Conservation (phyloP, 2,888 invertebrate species). For the Drosophila neonasuta region DNA sequence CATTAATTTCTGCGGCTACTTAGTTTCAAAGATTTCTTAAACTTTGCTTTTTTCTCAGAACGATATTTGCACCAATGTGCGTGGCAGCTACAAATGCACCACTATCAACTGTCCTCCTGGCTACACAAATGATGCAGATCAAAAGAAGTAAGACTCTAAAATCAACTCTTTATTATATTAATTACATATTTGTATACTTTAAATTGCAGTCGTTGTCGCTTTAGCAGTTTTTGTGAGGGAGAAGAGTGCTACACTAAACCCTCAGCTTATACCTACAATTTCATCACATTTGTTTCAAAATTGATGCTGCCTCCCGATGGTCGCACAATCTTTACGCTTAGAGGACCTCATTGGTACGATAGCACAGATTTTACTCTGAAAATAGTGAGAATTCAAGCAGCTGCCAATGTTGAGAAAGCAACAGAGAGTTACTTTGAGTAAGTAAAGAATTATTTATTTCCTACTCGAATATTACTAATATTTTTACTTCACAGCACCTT, state of each 20-base stretch:
- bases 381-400: conserved; percentile 86
- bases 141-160: conserved; percentile 88
- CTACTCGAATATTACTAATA: not conserved
- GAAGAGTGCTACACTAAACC: conserved; percentile 91
- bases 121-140: conserved; percentile 89
- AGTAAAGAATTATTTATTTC: conserved; percentile 57
- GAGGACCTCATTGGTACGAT: conserved; percentile 88
- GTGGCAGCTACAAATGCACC: conserved; percentile 94
- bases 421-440: conserved; percentile 85
- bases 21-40: no score
- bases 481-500: conserved; percentile 81
- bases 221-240: conserved; percentile 87
- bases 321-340: conserved; percentile 92
- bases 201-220: conserved; percentile 88
- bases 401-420: conserved; percentile 84
- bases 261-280: conserved; percentile 94
- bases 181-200: not conserved
- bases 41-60: conserved; percentile 70
- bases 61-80: conserved; percentile 93
- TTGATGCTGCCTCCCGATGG: conserved; percentile 86
- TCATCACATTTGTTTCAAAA: conserved; percentile 94
- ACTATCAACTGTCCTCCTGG: conserved; percentile 92
- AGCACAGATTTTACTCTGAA: conserved; percentile 90
- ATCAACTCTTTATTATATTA: not conserved
- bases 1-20: no score